These are phyloP conservation scores for Drosophila colorata DNA, from an alignment of 2,888 invertebrate genomes.

Conservation along the genomic window DNA sequence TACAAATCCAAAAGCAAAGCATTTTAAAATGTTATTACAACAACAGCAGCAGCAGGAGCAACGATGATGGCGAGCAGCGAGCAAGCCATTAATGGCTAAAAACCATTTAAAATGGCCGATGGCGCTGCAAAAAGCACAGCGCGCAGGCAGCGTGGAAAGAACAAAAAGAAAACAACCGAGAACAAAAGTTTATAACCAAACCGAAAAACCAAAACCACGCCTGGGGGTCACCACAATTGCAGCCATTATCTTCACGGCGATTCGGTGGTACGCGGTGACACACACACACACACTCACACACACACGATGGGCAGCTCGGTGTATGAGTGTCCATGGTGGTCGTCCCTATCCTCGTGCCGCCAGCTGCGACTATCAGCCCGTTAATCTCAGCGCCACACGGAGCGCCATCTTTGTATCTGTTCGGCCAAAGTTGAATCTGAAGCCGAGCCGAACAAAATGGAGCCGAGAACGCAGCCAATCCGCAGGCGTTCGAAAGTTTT, in stretches of 20 bases:
- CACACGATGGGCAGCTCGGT: constrained; percentile 45
- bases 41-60: constrained; percentile 36
- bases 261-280: constrained; percentile 41
- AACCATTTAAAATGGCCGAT: constrained; percentile 76
- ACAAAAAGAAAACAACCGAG: constrained; percentile 34
- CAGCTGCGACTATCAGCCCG: constrained; percentile 71
- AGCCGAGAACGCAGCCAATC: constrained; percentile 38
- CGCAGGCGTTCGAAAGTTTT: constrained; percentile 63
- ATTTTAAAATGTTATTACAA: constrained; percentile 80
- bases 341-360: constrained; percentile 43
- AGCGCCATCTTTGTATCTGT: constrained; percentile 62
- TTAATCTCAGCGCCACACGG: constrained; percentile 66
- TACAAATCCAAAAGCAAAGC: constrained; percentile 69
- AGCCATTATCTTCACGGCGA: constrained; percentile 78
- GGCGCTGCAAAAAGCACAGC: constrained; percentile 60
- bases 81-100: constrained; percentile 75
- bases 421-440: constrained; percentile 28
- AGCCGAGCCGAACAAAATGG: constrained; percentile 25
- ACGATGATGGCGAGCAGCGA: constrained; percentile 36
- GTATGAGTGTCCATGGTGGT: constrained; percentile 63
- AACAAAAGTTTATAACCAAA: constrained; percentile 76
- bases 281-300: constrained; percentile 39
- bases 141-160: constrained; percentile 3
- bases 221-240: constrained; percentile 80
- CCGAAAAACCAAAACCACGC: constrained; percentile 77